Evolutionary conservation across 2,888 invertebrate genomes (phyloP).

Genomic region (Leucophenga montana): DNA sequence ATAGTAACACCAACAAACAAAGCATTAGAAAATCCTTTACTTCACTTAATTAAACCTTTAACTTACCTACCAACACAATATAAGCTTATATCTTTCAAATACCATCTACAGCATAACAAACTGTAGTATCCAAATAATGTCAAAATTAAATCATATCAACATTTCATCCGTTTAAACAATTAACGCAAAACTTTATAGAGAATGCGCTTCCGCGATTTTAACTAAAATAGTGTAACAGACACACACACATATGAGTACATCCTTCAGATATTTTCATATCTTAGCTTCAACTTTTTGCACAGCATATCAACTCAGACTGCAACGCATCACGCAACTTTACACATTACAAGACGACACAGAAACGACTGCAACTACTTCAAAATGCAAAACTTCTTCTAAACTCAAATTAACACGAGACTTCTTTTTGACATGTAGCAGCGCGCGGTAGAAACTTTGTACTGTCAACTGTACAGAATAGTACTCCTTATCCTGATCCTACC

Average conservation of each 20-base stretch:
- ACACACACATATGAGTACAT: not conserved
- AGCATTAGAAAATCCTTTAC: too few relatives aligned
- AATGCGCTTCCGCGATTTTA: not conserved
- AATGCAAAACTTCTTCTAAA: conserved; percentile 23
- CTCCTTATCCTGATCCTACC: conserved; percentile 9
- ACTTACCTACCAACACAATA: too few relatives aligned
- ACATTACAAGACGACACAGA: not conserved
- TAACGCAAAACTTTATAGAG: conserved; percentile 12
- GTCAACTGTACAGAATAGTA: not conserved
- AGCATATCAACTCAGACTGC: conserved; percentile 20
- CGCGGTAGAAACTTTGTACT: not conserved
- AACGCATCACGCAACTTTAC: conserved; percentile 11
- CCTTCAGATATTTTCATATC: not conserved
- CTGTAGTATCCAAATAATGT: not conserved
- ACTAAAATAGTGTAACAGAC: not conserved
- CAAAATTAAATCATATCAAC: conserved; percentile 25
- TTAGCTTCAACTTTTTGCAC: conserved; percentile 9
- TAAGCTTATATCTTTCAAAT: too few relatives aligned
- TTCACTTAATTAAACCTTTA: too few relatives aligned
- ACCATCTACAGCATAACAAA: too few relatives aligned
- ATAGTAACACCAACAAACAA: too few relatives aligned
- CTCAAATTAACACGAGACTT: conserved; percentile 25
- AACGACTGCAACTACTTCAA: not conserved
- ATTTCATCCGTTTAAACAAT: conserved; percentile 19
- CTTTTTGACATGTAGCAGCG: not conserved